Conservation (phyloP, 1,140 invertebrate genomes). For the Glomeris maerens region DNA sequence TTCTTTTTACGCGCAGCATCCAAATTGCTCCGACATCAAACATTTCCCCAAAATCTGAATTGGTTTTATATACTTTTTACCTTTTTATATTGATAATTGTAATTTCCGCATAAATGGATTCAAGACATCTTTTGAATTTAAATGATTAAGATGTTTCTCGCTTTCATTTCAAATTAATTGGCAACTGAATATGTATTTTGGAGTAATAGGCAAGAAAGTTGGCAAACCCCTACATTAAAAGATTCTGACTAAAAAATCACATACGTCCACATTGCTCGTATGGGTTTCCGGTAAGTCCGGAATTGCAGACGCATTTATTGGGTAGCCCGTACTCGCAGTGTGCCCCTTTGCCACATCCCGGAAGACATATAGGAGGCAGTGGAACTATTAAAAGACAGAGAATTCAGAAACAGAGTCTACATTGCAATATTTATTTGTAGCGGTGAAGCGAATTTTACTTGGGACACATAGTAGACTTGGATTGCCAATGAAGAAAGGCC, state of each 20-base stretch:
- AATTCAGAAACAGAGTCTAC: too few species aligned
- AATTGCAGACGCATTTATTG: conserved; percentile 60
- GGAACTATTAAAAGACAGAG: conserved; percentile 39
- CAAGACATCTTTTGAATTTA: too few species aligned
- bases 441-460: conserved; percentile 59
- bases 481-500: conserved; percentile 73
- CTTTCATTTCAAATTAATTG: too few species aligned
- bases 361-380: conserved; percentile 56
- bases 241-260: too few species aligned
- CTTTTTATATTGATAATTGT: too few species aligned
- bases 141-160: too few species aligned
- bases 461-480: conserved; percentile 78
- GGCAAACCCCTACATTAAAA: too few species aligned
- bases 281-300: conserved; percentile 69
- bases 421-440: too few species aligned
- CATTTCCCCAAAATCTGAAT: too few species aligned
- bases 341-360: conserved; percentile 62
- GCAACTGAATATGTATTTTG: background rate
- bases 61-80: too few species aligned
- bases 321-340: conserved; percentile 74
- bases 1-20: background rate
- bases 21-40: too few species aligned
- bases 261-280: conserved; percentile 55
- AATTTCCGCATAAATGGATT: too few species aligned
- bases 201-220: background rate